Evolutionary conservation across 2,113 vertebrate species (phyloP).

Genomic region (Sinocyclocheilus grahami): DNA sequence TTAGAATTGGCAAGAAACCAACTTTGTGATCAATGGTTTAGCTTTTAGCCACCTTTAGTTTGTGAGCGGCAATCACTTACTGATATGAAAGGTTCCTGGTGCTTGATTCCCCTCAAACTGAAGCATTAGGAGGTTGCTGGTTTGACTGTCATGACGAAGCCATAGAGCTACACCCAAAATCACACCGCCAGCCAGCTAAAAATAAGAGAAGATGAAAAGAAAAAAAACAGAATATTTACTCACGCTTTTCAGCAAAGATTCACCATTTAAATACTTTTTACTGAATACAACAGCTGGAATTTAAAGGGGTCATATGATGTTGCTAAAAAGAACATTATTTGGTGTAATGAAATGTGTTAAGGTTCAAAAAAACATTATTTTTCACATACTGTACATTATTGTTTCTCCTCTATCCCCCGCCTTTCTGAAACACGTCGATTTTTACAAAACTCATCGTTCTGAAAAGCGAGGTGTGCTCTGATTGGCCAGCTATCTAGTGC

Average conservation of each 20-base stretch:
- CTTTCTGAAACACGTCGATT: too few relatives aligned
- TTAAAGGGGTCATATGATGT: too few relatives aligned
- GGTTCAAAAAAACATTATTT: too few relatives aligned
- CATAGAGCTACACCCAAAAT: slow-evolving; percentile 94
- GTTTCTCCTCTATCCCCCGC: too few relatives aligned
- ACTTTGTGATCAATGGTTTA: background rate
- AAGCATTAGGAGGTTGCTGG: slow-evolving; percentile 85
- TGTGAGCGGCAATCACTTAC: slow-evolving; percentile 75
- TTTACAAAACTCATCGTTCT: too few relatives aligned
- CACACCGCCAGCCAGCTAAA: slow-evolving; percentile 91
- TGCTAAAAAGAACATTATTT: too few relatives aligned
- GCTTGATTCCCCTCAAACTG: slow-evolving; percentile 85
- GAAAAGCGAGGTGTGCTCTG: too few relatives aligned
- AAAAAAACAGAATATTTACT: background rate
- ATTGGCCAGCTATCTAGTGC: too few relatives aligned
- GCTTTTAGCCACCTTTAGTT: background rate
- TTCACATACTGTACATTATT: too few relatives aligned
- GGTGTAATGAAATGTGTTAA: too few relatives aligned
- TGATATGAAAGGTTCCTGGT: slow-evolving; percentile 91
- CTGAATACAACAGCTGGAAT: background rate
- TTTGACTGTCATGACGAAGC: slow-evolving; percentile 92
- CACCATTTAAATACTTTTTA: background rate
- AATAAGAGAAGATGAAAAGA: slow-evolving; percentile 59
- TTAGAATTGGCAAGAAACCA: background rate
- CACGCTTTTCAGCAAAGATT: background rate